phyloP scores from a whole-genome alignment of 2,888 invertebrate species.

The Ferrisia virgata region DNA sequence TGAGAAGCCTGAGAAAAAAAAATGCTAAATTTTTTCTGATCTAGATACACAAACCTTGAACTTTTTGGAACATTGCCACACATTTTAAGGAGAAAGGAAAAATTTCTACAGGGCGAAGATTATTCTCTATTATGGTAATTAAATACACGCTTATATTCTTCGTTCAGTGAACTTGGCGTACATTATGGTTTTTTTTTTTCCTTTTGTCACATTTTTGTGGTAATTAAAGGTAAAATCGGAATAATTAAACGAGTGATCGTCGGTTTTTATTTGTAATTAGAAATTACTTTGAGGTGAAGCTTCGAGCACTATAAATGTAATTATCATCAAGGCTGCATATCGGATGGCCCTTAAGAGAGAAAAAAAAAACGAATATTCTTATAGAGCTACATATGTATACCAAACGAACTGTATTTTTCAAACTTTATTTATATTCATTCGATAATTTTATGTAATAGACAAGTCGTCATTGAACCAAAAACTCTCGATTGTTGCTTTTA shows the following conservation, averaged over 20 bases:
- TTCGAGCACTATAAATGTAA: constrained; percentile 36
- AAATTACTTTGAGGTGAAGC: constrained; percentile 30
- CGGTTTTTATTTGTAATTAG: constrained; percentile 12
- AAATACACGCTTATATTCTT: background rate
- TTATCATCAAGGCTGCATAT: constrained; percentile 36
- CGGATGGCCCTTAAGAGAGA: constrained; percentile 27
- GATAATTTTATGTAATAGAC: constrained; percentile 32
- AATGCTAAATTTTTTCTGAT: constrained; percentile 22
- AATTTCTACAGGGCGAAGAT: background rate
- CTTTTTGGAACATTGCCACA: constrained; percentile 14
- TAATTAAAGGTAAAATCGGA: constrained; percentile 8
- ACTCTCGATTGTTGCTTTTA: constrained; percentile 13
- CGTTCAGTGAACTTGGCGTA: background rate
- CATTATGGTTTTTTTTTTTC: background rate
- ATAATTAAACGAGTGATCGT: constrained; percentile 16
- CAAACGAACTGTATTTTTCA: constrained; percentile 18
- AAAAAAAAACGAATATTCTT: constrained; percentile 20
- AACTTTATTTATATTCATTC: constrained; percentile 32
- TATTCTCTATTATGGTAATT: background rate
- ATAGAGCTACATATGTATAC: no score
- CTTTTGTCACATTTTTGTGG: background rate
- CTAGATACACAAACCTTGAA: constrained; percentile 14
- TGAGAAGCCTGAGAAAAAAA: background rate
- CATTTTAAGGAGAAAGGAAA: background rate
- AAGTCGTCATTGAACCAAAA: constrained; percentile 33